Base-by-base conservation (phyloP, 2,888 invertebrate genomes). In the Platynereis dumerilii region DNA sequence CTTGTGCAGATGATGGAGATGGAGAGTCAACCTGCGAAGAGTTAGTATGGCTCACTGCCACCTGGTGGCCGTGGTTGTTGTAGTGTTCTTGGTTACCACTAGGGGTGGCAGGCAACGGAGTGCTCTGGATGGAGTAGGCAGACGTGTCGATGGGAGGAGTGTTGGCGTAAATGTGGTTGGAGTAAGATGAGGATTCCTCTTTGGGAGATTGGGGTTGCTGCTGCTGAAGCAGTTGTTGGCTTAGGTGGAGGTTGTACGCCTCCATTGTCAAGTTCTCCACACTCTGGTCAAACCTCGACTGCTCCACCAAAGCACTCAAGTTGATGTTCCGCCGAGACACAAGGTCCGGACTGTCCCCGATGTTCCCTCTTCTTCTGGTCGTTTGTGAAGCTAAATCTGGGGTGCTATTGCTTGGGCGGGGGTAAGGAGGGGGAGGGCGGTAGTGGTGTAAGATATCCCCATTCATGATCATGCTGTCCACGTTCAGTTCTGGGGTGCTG, bases 361-460 rank as follows among this genome's bases (percentile, higher is more conserved):
- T 62, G 39, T 64, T 66, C 44, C 53, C 58, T 62, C 52, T 45
- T 12, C 52, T 42, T 27, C 72, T 61, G 44, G 34, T 28, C 20
- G 64, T 67, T 65, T 60, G 70, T 58, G 59, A 57, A 0, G 93
- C 92, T 64, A 94, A 83, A 81, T 93, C 93, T 0, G 93, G 93
- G 0, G 93, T 93, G 74, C 91, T 92, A 10, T 92, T 92, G 22
- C 91, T 92, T 2, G 78, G 79, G 12, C 81, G 72, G 0, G 92
- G 91, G 84, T 93, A 93, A 0, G 93, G 93, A 0, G 94, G 93
- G 0, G 93, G 92, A 2, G 80, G 81, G 81, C 93, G 92, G 79
- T 90, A 91, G 5, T 91, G 87, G 77, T 90, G 90, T 24, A 90
- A 84, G 76, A 89, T 79, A 58, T 88, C 70, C 44, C 75, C 72